Percentiles rank a stretch among this genome's conserved stretches.
Conservation (phyloP, 2,888 invertebrate species). For the Sinopyrophorus schimmeli region DNA sequence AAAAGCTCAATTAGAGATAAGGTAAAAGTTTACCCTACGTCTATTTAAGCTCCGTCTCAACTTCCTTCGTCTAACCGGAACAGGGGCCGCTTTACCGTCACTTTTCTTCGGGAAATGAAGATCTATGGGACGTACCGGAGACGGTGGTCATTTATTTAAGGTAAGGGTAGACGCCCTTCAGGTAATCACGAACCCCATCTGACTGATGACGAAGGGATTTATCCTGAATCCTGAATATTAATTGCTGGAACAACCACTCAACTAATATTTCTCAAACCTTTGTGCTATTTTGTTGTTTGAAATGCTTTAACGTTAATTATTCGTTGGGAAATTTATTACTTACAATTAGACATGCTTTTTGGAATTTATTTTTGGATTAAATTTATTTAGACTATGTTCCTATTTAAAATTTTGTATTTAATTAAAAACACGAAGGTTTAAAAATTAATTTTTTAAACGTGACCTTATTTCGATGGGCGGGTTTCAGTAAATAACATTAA, state of each 20-base stretch:
- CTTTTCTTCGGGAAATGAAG: slow-evolving; percentile 46
- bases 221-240: slow-evolving; percentile 32
- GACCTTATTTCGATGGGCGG: no score
- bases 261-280: slow-evolving; percentile 12
- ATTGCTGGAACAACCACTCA: slow-evolving; percentile 22
- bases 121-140: slow-evolving; percentile 49
- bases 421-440: no score
- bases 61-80: slow-evolving; percentile 38
- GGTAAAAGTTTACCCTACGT: slow-evolving; percentile 17
- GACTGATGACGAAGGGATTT: slow-evolving; percentile 39
- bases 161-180: slow-evolving; percentile 40
- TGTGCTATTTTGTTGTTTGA: no score
- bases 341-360: no score
- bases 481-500: no score
- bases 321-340: no score
- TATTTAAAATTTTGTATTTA: no score
- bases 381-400: no score
- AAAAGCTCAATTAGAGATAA: no score
- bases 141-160: slow-evolving; percentile 47
- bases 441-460: no score
- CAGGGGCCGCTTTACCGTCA: slow-evolving; percentile 38
- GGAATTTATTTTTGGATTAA: no score
- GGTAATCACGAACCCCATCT: slow-evolving; percentile 39
- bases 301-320: no score
- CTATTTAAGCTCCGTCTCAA: slow-evolving; percentile 34